Conservation (phyloP, 53 echinoderm and acorn worm species). For the Henricia sp. region DNA sequence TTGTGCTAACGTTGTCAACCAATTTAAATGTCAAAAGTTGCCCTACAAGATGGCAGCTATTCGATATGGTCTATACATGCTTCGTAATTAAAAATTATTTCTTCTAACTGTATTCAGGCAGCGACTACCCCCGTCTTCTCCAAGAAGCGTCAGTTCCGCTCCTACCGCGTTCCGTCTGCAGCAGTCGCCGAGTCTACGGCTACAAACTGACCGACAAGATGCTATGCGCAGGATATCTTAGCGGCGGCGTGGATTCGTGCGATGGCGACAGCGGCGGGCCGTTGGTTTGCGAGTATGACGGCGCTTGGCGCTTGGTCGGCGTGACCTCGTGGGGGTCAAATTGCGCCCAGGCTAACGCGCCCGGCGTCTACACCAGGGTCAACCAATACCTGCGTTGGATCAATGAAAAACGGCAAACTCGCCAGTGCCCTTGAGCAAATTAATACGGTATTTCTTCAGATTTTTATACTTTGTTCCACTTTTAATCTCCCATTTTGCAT, state of each 20-base stretch:
- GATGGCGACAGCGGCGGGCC: conserved; percentile 61
- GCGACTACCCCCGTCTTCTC: conserved; percentile 68
- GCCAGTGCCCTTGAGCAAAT: conserved; percentile 37
- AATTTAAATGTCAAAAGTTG: too few species aligned
- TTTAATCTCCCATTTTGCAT: too few species aligned
- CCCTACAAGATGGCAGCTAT: too few species aligned
- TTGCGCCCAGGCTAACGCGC: conserved; percentile 29
- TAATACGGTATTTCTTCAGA: too few species aligned
- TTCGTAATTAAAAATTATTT: too few species aligned
- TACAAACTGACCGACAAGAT: conserved; percentile 25
- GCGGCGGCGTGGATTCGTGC: conserved; percentile 43
- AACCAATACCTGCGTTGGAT: conserved; percentile 57
- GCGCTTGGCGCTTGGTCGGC: conserved; percentile 44
- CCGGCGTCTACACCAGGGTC: conserved; percentile 48
- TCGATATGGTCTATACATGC: too few species aligned
- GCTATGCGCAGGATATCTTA: conserved; percentile 50
- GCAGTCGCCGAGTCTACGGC: conserved; percentile 5
- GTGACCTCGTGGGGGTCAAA: conserved; percentile 51
- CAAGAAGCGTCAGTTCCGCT: conserved; percentile 48
- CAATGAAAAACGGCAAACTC: conserved; percentile 60
- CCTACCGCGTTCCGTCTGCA: conserved; percentile 8
- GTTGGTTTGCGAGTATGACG: conserved; percentile 43
- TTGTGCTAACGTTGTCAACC: too few species aligned
- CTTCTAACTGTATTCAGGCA: conserved; percentile 46
- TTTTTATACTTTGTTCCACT: too few species aligned